Conservation (phyloP, 2,797 vertebrate genomes). For the Gymnothorax javanicus region DNA sequence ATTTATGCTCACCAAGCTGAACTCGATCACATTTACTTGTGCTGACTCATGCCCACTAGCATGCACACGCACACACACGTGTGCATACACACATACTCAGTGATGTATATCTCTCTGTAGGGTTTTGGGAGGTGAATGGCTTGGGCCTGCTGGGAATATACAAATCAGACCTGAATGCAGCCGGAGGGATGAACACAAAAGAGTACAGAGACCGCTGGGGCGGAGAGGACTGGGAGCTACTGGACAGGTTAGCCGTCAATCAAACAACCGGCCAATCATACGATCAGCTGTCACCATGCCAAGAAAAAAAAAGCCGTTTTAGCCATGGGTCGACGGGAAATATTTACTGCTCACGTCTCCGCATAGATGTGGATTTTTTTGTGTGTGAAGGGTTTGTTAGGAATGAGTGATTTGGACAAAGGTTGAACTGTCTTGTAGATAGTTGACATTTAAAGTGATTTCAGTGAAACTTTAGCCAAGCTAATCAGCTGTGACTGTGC, state of each 20-base stretch:
- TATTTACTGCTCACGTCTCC: background rate
- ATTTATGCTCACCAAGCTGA: background rate
- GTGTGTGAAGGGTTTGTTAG: background rate
- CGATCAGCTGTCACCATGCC: background rate
- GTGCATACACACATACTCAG: background rate
- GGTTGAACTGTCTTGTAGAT: background rate
- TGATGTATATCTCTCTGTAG: slow-evolving; percentile 48
- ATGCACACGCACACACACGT: background rate
- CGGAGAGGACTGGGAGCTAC: slow-evolving; percentile 85
- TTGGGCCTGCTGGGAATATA: slow-evolving; percentile 84
- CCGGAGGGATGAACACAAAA: slow-evolving; percentile 82
- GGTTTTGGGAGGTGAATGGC: slow-evolving; percentile 83
- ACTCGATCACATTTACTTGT: background rate
- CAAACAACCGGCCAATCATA: background rate
- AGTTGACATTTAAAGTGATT: too few relatives aligned
- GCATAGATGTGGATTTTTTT: background rate
- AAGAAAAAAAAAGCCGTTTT: background rate
- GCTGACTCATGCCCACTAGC: background rate
- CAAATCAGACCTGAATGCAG: slow-evolving; percentile 79
- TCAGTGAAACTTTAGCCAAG: too few relatives aligned
- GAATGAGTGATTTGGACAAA: background rate
- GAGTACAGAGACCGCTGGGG: slow-evolving; percentile 83
- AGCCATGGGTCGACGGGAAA: background rate
- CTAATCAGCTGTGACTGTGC: too few relatives aligned
- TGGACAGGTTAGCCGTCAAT: slow-evolving; percentile 71